Percentiles rank a stretch among this genome's conserved stretches.
Conservation (phyloP, 2,113 vertebrate genomes). For the Indicator maculatus region DNA sequence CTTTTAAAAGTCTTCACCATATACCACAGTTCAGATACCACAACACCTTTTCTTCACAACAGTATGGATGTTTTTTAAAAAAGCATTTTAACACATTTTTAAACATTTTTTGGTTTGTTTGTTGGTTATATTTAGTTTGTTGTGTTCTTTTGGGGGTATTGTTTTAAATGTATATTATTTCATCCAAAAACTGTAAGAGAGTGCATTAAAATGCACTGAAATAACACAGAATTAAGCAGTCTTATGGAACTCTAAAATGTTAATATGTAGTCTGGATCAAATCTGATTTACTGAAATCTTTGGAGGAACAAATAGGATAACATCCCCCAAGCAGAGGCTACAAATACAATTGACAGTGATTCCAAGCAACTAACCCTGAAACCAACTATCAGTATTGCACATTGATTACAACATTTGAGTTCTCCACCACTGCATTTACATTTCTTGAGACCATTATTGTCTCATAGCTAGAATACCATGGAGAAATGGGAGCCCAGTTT, state of each 20-base stretch:
- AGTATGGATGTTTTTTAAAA: not conserved
- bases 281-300: not conserved
- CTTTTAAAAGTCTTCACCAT: not conserved
- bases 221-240: not conserved
- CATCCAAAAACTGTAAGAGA: not conserved
- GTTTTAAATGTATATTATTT: not conserved
- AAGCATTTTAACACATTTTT: not conserved
- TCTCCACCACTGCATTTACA: not conserved
- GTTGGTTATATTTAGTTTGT: no score
- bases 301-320: not conserved
- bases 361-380: not conserved
- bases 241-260: not conserved
- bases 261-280: not conserved
- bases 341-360: not conserved
- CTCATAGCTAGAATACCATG: not conserved
- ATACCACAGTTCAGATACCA: not conserved
- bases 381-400: not conserved
- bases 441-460: not conserved
- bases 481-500: not conserved
- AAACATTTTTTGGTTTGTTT: not conserved
- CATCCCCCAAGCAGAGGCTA: not conserved
- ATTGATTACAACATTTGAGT: not conserved
- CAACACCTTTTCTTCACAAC: not conserved
- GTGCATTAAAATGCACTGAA: not conserved
- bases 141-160: not conserved